phyloP scores from a whole-genome alignment of 1,140 invertebrate species.

The Drosophila repletoides region DNA sequence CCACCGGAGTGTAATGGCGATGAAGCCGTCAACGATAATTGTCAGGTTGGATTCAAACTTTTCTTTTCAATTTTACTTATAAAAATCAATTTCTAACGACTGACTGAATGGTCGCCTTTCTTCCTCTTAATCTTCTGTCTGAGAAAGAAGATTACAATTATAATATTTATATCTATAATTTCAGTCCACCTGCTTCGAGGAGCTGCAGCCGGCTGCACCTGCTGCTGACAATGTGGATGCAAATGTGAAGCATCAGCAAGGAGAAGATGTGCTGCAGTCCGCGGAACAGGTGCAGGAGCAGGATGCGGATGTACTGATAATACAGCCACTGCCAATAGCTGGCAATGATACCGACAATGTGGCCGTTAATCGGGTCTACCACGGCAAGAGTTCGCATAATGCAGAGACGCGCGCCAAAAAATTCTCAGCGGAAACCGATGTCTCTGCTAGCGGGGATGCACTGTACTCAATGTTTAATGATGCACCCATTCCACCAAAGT shows the following conservation, averaged over 20 bases:
- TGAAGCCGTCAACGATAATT: constrained; percentile 59
- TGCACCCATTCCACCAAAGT: not conserved
- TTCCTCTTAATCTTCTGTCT: no score
- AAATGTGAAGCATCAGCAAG: constrained; percentile 66
- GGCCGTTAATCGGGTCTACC: constrained; percentile 15
- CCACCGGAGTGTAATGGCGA: constrained; percentile 63
- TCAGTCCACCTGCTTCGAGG: constrained; percentile 72
- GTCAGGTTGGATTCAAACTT: constrained; percentile 50
- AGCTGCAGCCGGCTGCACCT: constrained; percentile 42
- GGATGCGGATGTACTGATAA: constrained; percentile 43
- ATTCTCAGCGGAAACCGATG: constrained; percentile 35
- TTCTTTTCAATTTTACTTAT: no score
- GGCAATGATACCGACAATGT: constrained; percentile 38
- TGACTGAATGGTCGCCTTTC: no score
- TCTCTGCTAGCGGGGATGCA: constrained; percentile 36
- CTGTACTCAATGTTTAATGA: constrained; percentile 28
- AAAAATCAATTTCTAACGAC: no score
- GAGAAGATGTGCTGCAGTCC: constrained; percentile 61
- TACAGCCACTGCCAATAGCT: constrained; percentile 20
- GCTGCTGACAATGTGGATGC: constrained; percentile 60
- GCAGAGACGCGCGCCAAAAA: constrained; percentile 53
- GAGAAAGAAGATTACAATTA: no score
- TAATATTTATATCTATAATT: not conserved
- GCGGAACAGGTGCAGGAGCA: constrained; percentile 50
- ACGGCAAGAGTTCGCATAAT: constrained; percentile 60